Evolutionary conservation across 2,113 vertebrate species (phyloP).

Genomic region (Copsychus sechellarum): DNA sequence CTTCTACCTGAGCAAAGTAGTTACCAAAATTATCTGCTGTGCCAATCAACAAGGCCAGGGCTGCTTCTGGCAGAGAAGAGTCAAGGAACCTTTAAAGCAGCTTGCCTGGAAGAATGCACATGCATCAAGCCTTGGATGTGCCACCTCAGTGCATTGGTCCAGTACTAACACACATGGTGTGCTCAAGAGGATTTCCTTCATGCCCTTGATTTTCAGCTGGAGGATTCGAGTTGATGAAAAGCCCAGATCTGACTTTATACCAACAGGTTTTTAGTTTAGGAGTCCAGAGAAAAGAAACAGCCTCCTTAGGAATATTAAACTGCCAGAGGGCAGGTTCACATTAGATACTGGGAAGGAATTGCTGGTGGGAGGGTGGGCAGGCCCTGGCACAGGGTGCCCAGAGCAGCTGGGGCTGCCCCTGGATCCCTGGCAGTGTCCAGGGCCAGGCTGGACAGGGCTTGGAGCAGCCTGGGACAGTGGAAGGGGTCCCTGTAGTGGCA

Average conservation of each 20-base stretch:
- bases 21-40: neutral
- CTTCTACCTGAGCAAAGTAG: neutral
- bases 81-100: neutral
- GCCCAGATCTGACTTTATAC: neutral
- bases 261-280: neutral
- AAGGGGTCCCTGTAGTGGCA: neutral
- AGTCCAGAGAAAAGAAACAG: neutral
- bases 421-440: neutral
- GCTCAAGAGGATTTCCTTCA: neutral
- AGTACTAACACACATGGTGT: rapidly evolving
- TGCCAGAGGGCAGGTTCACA: neutral
- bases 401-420: neutral
- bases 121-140: neutral
- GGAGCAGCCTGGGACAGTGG: rapidly evolving
- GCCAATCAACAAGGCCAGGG: neutral
- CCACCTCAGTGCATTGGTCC: neutral
- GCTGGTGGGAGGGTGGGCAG: rapidly evolving
- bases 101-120: neutral
- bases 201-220: neutral
- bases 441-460: rapidly evolving
- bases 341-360: neutral
- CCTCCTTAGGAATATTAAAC: neutral
- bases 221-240: neutral
- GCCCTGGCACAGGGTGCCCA: neutral
- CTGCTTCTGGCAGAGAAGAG: neutral